These are phyloP conservation scores for Petromus typicus DNA, from an alignment of 2,113 vertebrate species.

Conservation along the genomic window DNA sequence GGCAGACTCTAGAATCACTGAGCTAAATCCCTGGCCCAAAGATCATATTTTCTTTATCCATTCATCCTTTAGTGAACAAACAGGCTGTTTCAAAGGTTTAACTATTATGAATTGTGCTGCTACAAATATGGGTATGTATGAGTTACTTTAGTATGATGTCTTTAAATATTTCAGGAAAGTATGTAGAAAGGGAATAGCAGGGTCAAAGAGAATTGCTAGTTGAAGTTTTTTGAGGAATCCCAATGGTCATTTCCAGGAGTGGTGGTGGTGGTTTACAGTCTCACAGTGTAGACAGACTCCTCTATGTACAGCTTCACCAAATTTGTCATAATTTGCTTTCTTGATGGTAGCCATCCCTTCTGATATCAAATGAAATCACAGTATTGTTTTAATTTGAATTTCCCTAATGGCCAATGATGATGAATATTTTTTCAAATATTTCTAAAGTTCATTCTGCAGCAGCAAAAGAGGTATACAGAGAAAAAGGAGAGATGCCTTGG, in stretches of 20 bases:
- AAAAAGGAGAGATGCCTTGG: not conserved
- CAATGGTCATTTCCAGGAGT: not conserved
- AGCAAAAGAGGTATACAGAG: constrained; percentile 15
- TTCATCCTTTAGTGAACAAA: not conserved
- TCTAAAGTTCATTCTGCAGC: not conserved
- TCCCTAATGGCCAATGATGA: not conserved
- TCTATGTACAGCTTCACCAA: not conserved
- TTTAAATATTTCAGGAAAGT: not conserved
- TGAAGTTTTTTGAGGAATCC: not conserved
- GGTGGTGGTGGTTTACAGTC: not conserved
- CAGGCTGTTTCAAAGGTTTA: not conserved
- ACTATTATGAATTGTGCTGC: not conserved
- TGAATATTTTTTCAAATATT: not conserved
- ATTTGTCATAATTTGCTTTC: not conserved
- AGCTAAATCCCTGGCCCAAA: too few species aligned
- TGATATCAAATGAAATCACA: not conserved
- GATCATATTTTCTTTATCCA: not conserved
- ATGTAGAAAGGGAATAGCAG: not conserved
- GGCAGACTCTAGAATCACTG: too few species aligned
- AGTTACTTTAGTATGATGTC: not conserved
- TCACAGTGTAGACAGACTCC: not conserved
- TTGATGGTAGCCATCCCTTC: not conserved
- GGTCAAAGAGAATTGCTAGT: not conserved
- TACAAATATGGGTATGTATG: not conserved
- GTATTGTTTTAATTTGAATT: not conserved